Conservation (phyloP, 2,797 vertebrate species). For the Oreortyx pictus region DNA sequence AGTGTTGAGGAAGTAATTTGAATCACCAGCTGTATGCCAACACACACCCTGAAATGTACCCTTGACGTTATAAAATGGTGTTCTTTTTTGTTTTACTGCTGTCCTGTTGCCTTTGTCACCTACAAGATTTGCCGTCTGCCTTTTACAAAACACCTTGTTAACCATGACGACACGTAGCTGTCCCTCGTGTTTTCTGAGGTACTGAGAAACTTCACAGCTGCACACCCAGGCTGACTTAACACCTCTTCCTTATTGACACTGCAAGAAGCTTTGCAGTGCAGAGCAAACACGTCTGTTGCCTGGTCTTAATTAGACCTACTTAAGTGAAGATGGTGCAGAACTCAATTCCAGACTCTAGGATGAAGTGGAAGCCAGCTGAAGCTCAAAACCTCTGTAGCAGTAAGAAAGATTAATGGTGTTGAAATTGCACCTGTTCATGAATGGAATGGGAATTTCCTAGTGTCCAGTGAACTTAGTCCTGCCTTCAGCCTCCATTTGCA, state of each 20-base stretch:
- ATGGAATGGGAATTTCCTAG: constrained; percentile 59
- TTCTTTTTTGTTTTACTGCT: background rate
- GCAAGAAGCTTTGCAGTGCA: background rate
- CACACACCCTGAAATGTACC: background rate
- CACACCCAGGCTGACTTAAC: background rate
- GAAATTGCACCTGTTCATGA: background rate
- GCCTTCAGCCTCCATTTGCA: constrained; percentile 59
- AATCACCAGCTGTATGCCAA: background rate
- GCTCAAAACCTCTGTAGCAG: background rate
- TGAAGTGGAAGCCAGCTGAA: constrained; percentile 8
- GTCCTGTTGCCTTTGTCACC: constrained; percentile 51
- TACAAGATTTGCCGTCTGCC: constrained; percentile 43
- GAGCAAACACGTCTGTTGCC: background rate
- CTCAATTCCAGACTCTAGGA: background rate
- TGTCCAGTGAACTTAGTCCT: constrained; percentile 62
- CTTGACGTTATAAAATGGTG: background rate
- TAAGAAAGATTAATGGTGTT: background rate
- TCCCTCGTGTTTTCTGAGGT: background rate
- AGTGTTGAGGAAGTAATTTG: background rate
- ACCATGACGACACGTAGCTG: constrained; percentile 19
- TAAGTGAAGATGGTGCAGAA: background rate
- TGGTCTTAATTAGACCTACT: background rate
- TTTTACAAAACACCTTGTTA: constrained; percentile 41
- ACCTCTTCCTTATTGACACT: background rate
- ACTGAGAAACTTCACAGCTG: background rate